These are phyloP conservation scores for Phaethon lepturus DNA, from an alignment of 2,113 vertebrate genomes.

Conservation along the genomic window DNA sequence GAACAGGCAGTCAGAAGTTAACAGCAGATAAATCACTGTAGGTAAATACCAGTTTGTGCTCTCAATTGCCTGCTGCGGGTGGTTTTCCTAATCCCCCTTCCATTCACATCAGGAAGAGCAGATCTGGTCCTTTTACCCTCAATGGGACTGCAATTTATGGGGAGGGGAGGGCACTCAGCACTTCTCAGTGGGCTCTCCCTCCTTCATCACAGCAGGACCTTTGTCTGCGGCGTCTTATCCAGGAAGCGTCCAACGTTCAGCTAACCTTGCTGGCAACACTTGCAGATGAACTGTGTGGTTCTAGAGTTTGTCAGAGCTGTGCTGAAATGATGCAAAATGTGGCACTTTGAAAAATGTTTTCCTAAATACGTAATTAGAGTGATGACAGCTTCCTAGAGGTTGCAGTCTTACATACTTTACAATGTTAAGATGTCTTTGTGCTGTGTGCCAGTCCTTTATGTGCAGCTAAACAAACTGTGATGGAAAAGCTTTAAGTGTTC, in stretches of 20 bases:
- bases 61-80: not conserved
- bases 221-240: not conserved
- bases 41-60: not conserved
- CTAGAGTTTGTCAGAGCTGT: not conserved
- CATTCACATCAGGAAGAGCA: not conserved
- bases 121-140: not conserved
- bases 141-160: not conserved
- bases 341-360: constrained; percentile 6
- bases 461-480: constrained; percentile 8
- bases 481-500: constrained; percentile 12
- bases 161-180: not conserved
- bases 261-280: not conserved
- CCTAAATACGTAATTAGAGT: not conserved
- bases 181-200: not conserved
- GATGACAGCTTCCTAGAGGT: constrained; percentile 36
- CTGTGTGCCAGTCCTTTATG: not conserved
- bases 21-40: not conserved
- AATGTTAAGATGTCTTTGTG: not conserved
- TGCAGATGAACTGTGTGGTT: not conserved
- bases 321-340: not conserved
- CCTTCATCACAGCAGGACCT: not conserved
- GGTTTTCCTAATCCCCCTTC: not conserved
- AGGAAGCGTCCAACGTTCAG: not conserved
- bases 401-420: not conserved
- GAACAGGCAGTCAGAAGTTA: not conserved